phyloP scores from a whole-genome alignment of 2,888 invertebrate genomes.

The Agrotis ipsilon region DNA sequence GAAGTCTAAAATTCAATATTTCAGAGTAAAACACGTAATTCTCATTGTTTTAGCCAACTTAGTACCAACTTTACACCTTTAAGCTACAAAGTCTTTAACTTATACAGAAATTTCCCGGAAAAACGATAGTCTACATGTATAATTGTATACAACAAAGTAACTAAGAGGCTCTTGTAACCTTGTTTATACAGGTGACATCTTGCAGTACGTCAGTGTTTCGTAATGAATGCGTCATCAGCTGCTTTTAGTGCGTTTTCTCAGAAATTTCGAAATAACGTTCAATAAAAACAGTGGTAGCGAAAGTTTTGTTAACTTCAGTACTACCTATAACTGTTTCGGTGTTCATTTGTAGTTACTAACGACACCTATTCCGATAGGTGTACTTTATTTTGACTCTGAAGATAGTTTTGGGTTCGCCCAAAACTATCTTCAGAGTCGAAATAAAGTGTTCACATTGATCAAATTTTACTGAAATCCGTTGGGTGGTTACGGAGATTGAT shows the following conservation, averaged over 20 bases:
- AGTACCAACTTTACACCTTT: conserved; percentile 21
- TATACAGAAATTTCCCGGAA: conserved; percentile 45
- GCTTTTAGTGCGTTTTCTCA: conserved; percentile 30
- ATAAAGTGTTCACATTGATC: too few relatives aligned
- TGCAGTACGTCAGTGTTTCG: conserved; percentile 59
- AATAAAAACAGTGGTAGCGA: conserved; percentile 33
- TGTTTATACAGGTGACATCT: conserved; percentile 64
- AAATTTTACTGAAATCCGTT: too few relatives aligned
- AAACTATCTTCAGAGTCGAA: too few relatives aligned
- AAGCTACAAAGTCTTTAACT: conserved; percentile 35
- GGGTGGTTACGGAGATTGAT: too few relatives aligned
- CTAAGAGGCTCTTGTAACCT: conserved; percentile 44
- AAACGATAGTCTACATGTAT: background rate
- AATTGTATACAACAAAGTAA: conserved; percentile 42
- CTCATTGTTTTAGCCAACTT: conserved; percentile 29
- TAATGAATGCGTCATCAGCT: conserved; percentile 58
- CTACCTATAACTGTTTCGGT: background rate
- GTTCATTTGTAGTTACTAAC: background rate
- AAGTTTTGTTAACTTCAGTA: conserved; percentile 18
- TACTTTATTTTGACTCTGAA: too few relatives aligned
- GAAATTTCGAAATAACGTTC: conserved; percentile 45
- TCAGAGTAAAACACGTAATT: conserved; percentile 32
- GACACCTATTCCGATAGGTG: too few relatives aligned
- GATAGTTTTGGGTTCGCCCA: too few relatives aligned
- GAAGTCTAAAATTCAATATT: conserved; percentile 2